Percentiles rank a stretch among this genome's conserved stretches.
These are phyloP conservation scores for Rhea pennata DNA, from an alignment of 2,113 vertebrate species.

Conservation along the genomic window DNA sequence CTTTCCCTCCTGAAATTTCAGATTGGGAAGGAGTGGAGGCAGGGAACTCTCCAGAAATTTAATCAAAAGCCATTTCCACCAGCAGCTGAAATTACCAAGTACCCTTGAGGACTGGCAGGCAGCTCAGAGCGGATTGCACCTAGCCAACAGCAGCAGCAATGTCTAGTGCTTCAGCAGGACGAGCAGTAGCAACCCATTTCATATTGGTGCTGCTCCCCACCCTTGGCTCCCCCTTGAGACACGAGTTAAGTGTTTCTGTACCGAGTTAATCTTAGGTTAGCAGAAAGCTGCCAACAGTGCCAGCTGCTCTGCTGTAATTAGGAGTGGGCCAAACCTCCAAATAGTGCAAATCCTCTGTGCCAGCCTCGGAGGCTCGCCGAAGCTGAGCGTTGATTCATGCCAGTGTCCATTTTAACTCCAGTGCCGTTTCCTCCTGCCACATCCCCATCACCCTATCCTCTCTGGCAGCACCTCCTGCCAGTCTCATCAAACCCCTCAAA, in stretches of 20 bases:
- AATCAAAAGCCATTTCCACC: constrained; percentile 40
- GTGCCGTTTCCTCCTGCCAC: neutral
- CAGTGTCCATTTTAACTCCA: neutral
- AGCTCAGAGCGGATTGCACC: neutral
- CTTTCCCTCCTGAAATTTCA: neutral
- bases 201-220: neutral
- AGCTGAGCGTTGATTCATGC: neutral
- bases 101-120: constrained; percentile 35
- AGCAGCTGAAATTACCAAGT: neutral
- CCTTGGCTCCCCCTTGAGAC: neutral
- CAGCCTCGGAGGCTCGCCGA: neutral
- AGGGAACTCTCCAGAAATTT: constrained; percentile 38
- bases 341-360: neutral
- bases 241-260: neutral
- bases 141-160: neutral
- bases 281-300: neutral
- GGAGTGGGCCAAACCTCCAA: neutral
- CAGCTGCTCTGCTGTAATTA: neutral
- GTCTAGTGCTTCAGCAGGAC: neutral
- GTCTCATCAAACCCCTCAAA: neutral
- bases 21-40: neutral
- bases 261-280: neutral
- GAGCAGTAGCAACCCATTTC: neutral
- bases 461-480: constrained; percentile 29
- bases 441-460: neutral